Base-by-base conservation (phyloP, 2,113 vertebrate species). In the Actenoides hombroni region DNA sequence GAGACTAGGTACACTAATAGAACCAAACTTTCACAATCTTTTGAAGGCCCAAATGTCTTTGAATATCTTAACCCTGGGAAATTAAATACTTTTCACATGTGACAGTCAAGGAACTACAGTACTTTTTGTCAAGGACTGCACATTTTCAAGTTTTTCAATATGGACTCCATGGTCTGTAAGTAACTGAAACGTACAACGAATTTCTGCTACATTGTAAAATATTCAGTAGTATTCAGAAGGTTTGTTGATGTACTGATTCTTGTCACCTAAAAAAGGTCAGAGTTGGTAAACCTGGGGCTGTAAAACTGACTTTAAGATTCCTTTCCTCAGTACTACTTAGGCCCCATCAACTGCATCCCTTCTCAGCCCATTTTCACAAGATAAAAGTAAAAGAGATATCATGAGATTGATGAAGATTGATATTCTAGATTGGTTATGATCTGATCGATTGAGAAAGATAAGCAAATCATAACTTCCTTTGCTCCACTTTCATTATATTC, bases 151-250 rank as follows among this genome's bases (percentile, higher is more conserved):
- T 53, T 97, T 96, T 95, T 92, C 84, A 61, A 61, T 80, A 92
- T 57, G 40, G 89, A 90, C 51, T 94, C 74, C 88, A 82, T 57
- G 90, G 28, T 84, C 60, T 83, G 49, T 73, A 91, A 69, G 48
- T 61, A 95, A 97, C 35, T 93, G 84, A 96, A 97, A 90, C 74
- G 83, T 82, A 54, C 63, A 95, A 90, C 39, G 16, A 63, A 70
- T 86, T 84, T 85, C 92, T 81, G 77, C 49, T 93, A 11, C 94
- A 54, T 49, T 88, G 71, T 96, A 94, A 96, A 97, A 78, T 74
- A 93, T 88, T 93, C 81, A 96, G 76, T 93, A 95, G 53, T 60
- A 92, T 90, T 97, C 96, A 92, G 86, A 96, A 77, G 24, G 63
- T 26, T 78, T 95, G 60, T 65, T 95, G 93, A 88, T 91, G 28